Evolutionary conservation across 2,888 invertebrate genomes (phyloP), one percentile per base, ranked within the genome.

Genomic region (Drosophila borealis): DNA sequence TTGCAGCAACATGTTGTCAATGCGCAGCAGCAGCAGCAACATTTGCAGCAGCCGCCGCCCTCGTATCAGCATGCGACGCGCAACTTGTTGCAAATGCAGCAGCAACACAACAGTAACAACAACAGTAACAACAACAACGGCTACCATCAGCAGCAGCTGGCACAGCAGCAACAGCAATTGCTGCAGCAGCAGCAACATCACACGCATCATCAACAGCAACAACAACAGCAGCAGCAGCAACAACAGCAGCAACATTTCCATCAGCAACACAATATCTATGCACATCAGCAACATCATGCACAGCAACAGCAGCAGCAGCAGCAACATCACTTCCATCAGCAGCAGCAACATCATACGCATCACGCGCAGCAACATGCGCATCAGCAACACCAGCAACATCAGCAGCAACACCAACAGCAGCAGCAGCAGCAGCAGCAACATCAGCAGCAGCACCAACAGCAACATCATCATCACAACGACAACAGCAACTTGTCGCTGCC

Each of bases 401-500:
- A 76, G 5, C 65, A 66, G 34, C 81, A 81, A 44, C 86, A 83
- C 61, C 76, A 87, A 54, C 70, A 78, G n/a, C 87, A 86, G 1
- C 65, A 61, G 3, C 84, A 78, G 51, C 89, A 71, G n/a, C 87
- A 79, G 54, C 89, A 80, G 2, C 60, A 78, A 54, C 73, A 84
- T 48, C 65, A 83, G 1, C 72, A 75, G 8, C 77, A 69, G 1
- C 89, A 75, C 55, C 89, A 78, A 60, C 90, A 74, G 67, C 88
- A 71, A 8, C 55, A 44, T 10, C 69, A 73, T 29, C 59, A 63
- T 34, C 67, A 76, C 85, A 89, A 88, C 63, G 90, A 91, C 75
- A 96, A 96, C 57, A 95, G 96, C 83, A 94, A 95, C 44, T 95
- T 97, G 88, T 96, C 96, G 46, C 93, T 97, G 72, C 97, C 97